A percentile compares a stretch with the other conserved stretches of the same genome.
These are phyloP conservation scores for Plecturocebus donacophilus DNA, from an alignment of 2,113 vertebrate genomes.

Conservation along the genomic window DNA sequence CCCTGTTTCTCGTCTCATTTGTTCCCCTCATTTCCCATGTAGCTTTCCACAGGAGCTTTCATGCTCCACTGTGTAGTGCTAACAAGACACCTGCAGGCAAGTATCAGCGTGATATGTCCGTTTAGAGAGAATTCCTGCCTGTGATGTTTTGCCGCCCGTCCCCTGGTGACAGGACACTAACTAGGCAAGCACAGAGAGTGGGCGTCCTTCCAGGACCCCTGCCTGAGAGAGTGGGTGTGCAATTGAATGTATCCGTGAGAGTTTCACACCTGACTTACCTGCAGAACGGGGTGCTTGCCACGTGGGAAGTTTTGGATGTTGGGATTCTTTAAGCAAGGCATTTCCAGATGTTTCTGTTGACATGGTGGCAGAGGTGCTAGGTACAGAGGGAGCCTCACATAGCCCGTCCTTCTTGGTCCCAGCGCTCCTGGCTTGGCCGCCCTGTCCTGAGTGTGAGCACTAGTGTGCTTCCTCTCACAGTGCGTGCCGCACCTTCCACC, in stretches of 20 bases:
- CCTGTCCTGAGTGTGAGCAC: accelerated
- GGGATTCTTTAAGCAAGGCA: neutral
- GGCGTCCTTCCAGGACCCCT: neutral
- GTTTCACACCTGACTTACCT: accelerated
- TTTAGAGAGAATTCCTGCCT: accelerated
- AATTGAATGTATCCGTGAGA: accelerated
- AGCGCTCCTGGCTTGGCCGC: neutral
- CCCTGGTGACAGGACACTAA: neutral
- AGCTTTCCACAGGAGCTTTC: accelerated
- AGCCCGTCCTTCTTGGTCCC: neutral
- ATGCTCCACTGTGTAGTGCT: neutral
- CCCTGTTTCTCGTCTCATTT: neutral
- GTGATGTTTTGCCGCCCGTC: accelerated
- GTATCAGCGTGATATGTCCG: accelerated
- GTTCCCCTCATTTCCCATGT: neutral
- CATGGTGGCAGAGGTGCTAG: neutral
- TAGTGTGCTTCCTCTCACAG: accelerated
- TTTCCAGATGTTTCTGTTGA: accelerated
- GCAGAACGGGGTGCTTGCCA: accelerated
- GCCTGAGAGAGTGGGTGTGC: neutral
- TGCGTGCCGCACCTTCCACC: accelerated
- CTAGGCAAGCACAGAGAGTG: neutral
- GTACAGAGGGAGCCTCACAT: accelerated
- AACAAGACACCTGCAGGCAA: accelerated
- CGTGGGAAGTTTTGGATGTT: accelerated